A percentile compares a stretch with the other conserved stretches of the same genome.
phyloP scores from a whole-genome alignment of 2,797 vertebrate genomes.

The Apogon hyalosoma region DNA sequence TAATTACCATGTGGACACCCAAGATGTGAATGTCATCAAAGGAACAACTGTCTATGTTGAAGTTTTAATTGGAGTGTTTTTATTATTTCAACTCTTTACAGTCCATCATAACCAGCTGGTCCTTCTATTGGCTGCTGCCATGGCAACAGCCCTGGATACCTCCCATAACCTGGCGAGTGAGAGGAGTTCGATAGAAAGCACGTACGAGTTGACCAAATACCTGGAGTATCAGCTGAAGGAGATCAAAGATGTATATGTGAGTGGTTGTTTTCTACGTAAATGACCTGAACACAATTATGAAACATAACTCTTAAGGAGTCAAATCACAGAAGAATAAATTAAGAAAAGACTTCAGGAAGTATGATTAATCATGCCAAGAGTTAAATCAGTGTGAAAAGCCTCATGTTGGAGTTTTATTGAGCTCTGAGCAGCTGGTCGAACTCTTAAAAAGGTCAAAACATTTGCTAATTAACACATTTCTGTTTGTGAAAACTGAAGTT shows the following conservation, averaged over 20 bases:
- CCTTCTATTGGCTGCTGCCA: constrained; percentile 87
- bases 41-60: constrained; percentile 20
- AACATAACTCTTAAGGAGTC: too few relatives aligned
- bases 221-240: constrained; percentile 96
- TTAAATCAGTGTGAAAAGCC: constrained; percentile 11
- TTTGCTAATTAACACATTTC: constrained; percentile 22
- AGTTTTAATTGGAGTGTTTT: constrained; percentile 39
- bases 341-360: too few relatives aligned
- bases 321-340: too few relatives aligned
- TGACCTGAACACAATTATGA: background rate
- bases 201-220: constrained; percentile 97
- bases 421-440: constrained; percentile 7
- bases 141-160: constrained; percentile 83
- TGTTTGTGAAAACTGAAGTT: constrained; percentile 6
- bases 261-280: constrained; percentile 61
- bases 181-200: constrained; percentile 95
- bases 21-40: constrained; percentile 36
- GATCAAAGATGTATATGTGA: constrained; percentile 95
- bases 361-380: constrained; percentile 10
- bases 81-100: constrained; percentile 52
- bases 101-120: constrained; percentile 78
- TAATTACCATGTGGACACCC: constrained; percentile 51
- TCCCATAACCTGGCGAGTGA: constrained; percentile 91
- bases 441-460: constrained; percentile 19
- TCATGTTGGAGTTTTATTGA: background rate